phyloP scores from a whole-genome alignment of 1,140 invertebrate genomes.

The Danaus melanippus region DNA sequence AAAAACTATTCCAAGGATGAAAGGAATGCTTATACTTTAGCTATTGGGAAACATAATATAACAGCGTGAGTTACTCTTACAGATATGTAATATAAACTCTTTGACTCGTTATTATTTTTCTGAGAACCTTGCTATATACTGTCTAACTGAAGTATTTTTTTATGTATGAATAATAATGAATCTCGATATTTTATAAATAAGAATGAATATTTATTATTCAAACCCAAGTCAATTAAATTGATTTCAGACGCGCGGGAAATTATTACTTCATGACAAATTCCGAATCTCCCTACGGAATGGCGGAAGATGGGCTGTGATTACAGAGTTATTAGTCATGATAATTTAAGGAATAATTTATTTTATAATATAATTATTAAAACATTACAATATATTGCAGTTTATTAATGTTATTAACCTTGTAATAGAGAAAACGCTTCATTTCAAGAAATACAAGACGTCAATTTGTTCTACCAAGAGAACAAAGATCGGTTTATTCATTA shows the following conservation, averaged over 20 bases:
- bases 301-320: conserved; percentile 34
- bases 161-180: too few species aligned
- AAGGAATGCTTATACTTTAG: conserved; percentile 29
- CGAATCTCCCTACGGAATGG: conserved; percentile 43
- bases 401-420: conserved; percentile 4
- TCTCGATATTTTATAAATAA: too few species aligned
- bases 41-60: conserved; percentile 26
- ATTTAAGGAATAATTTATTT: conserved; percentile 1
- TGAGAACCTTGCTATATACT: too few species aligned
- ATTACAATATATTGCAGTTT: background rate
- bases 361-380: background rate
- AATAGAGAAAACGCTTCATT: conserved; percentile 5
- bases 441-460: conserved; percentile 9
- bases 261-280: conserved; percentile 49
- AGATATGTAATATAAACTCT: too few species aligned
- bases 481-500: conserved; percentile 14
- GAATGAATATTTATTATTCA: background rate
- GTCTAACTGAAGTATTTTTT: too few species aligned
- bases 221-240: conserved; percentile 9
- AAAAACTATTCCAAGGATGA: conserved; percentile 39
- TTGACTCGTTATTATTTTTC: too few species aligned
- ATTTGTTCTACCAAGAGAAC: conserved; percentile 5
- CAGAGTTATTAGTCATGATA: background rate
- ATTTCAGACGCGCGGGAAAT: conserved; percentile 48
- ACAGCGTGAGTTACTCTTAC: conserved; percentile 34